Evolutionary conservation across 1,140 invertebrate species (phyloP).

Genomic region (Brachionus manjavacas): DNA sequence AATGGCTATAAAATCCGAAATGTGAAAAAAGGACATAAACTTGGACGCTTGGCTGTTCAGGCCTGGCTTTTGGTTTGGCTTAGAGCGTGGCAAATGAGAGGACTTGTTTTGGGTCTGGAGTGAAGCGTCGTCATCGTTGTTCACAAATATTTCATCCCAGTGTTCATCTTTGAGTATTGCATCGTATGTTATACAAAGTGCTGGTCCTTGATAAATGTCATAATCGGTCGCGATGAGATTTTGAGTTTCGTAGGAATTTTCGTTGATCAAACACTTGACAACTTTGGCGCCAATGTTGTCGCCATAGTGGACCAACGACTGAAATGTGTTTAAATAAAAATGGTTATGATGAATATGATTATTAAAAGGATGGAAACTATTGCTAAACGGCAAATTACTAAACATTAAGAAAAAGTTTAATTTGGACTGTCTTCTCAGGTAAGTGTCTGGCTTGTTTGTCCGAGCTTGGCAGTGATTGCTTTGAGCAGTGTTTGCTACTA

Average conservation of each 20-base stretch:
- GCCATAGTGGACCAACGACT: slow-evolving; percentile 39
- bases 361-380: neutral
- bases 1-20: slow-evolving; percentile 42
- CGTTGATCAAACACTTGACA: slow-evolving; percentile 41
- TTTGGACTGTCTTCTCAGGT: neutral
- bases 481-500: neutral
- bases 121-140: neutral
- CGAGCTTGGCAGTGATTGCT: neutral
- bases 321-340: slow-evolving; percentile 35
- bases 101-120: neutral
- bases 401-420: slow-evolving; percentile 32
- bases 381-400: neutral
- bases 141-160: slow-evolving; percentile 42
- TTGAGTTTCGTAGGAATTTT: slow-evolving; percentile 14
- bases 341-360: neutral
- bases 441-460: neutral
- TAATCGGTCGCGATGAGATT: slow-evolving; percentile 16
- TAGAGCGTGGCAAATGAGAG: neutral
- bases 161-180: slow-evolving; percentile 36
- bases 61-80: neutral
- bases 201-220: slow-evolving; percentile 33
- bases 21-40: slow-evolving; percentile 43
- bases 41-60: slow-evolving; percentile 14
- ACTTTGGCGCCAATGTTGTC: slow-evolving; percentile 37
- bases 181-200: slow-evolving; percentile 35